phyloP scores from a whole-genome alignment of 2,113 vertebrate genomes.

The Murina feae region DNA sequence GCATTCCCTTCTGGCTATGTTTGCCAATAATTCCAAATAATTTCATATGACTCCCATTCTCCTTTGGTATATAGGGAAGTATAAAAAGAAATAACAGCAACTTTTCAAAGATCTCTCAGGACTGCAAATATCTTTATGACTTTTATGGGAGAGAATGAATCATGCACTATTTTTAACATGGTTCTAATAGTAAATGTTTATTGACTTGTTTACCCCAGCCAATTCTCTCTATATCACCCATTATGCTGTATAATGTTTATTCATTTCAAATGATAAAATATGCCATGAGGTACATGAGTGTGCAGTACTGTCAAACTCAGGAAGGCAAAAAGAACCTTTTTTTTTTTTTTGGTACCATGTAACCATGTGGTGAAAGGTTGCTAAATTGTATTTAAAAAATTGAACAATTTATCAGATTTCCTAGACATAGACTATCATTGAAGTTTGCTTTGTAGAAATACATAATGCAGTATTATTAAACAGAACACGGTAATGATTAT shows the following conservation, averaged over 20 bases:
- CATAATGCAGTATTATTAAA: not conserved
- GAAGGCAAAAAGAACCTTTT: not conserved
- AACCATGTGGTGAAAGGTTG: not conserved
- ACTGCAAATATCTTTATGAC: not conserved
- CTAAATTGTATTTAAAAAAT: not conserved
- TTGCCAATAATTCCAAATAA: not conserved
- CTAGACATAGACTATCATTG: not conserved
- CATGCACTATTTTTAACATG: not conserved
- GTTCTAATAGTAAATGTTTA: constrained; percentile 2
- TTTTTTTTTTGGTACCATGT: not conserved
- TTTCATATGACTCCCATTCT: not conserved
- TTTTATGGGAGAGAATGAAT: not conserved
- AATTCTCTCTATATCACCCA: not conserved
- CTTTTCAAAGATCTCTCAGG: not conserved
- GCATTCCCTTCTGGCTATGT: not conserved
- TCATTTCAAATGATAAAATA: constrained; percentile 8
- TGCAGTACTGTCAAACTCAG: not conserved
- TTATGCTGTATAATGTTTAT: not conserved
- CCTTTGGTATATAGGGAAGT: not conserved
- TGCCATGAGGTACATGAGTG: not conserved
- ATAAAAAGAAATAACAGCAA: not conserved
- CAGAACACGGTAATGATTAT: not conserved
- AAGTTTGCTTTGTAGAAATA: not conserved
- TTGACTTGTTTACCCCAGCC: not conserved
- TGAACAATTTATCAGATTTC: not conserved